Base-by-base conservation (phyloP, 2,797 vertebrate species). In the Cichlasoma orientale region DNA sequence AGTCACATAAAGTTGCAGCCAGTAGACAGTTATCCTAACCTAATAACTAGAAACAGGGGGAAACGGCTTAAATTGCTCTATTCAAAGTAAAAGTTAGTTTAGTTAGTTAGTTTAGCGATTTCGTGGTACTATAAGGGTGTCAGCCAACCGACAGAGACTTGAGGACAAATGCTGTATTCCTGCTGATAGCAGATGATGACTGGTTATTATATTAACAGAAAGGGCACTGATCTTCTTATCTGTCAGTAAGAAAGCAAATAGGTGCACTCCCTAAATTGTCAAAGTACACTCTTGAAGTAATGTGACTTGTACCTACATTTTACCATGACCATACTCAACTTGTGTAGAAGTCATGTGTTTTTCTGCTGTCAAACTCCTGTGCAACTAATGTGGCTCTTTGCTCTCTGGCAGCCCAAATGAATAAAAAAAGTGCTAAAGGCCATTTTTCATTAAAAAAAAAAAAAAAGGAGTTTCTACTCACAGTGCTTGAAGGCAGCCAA, bases 401-500 rank as follows among this genome's bases (percentile, higher is more conserved):
- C 8, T 75, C 55, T n/a, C 2, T 4, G 38, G 9, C 38, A 66
- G 25, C 54, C 21, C 61, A 58, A 73, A 83, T 80, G 2, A 80
- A 86, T 50, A 25, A 72, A 61, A 66, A 57, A 77, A n/a, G n/a
- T 29, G 6, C 11, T 29, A 4, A 69, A 66, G 23, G 18, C 47
- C 27, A 36, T 25, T 68, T 81, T 47, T 53, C 44, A 25, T 38
- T 31, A 11, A 74, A 76, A 77, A 41, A 52, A 53, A 56, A 16
- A 33, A 13, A 44, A 2, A 5, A 14, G 41, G 2, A 50, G 38
- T 71, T 63, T 56, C 41, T 38, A n/a, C 41, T 66, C 10, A 31
- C 21, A 55, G 73, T 3, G 58, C 74, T 74, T 83, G 36, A 78
- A 78, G 66, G 79, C 41, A 80, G 78, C 14, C 54, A 18, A 68